phyloP scores from a whole-genome alignment of 2,888 invertebrate genomes.

The Dendrolimus pini region DNA sequence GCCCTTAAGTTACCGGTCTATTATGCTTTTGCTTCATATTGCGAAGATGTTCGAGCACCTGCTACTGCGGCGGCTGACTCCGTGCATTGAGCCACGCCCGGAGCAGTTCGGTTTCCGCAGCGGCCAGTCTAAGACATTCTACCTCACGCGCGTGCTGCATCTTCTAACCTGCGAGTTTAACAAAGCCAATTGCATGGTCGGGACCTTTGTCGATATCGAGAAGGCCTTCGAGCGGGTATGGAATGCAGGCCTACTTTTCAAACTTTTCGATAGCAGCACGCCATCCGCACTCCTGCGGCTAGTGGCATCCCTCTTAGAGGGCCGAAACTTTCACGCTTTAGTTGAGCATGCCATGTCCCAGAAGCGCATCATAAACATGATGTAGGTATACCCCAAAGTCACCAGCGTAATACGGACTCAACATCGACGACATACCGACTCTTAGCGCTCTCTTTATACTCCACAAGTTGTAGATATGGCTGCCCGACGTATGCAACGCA shows the following conservation, averaged over 20 bases:
- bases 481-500: too few species aligned
- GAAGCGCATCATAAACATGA: slow-evolving; percentile 2
- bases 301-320: slow-evolving; percentile 13
- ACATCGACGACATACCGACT: slow-evolving; percentile 16
- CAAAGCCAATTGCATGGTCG: slow-evolving; percentile 9
- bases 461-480: too few species aligned
- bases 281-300: slow-evolving; percentile 8
- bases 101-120: slow-evolving; percentile 19
- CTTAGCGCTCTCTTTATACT: too few species aligned
- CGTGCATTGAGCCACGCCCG: slow-evolving; percentile 5
- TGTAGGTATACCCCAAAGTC: slow-evolving; percentile 17
- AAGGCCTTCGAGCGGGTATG: slow-evolving; percentile 29
- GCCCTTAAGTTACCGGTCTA: slow-evolving; percentile 18
- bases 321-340: slow-evolving; percentile 14
- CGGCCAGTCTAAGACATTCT: slow-evolving; percentile 20
- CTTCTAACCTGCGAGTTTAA: slow-evolving; percentile 11
- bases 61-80: slow-evolving; percentile 8
- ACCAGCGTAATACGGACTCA: slow-evolving; percentile 12
- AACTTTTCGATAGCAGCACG: slow-evolving; percentile 10
- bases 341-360: slow-evolving; percentile 9
- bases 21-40: slow-evolving; percentile 10
- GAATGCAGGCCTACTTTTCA: slow-evolving; percentile 24
- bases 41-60: slow-evolving; percentile 17
- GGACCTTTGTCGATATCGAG: slow-evolving; percentile 24
- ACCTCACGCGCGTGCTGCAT: slow-evolving; percentile 22